phyloP scores from a whole-genome alignment of 2,888 invertebrate species.

The Ennomos quercinarius region DNA sequence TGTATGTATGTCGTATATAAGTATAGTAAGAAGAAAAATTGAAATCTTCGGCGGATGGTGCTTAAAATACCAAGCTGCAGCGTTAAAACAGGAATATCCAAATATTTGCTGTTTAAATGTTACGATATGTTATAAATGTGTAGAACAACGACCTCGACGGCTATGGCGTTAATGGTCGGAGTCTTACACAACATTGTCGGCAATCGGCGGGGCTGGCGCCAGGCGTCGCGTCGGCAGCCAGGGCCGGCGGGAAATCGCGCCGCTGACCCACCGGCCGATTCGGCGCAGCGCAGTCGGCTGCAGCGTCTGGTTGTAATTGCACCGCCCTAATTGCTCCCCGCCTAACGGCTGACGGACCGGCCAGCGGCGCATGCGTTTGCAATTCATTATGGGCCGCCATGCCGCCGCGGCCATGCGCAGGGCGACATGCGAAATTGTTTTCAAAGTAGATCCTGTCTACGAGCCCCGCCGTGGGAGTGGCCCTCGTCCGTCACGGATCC shows the following conservation, averaged over 20 bases:
- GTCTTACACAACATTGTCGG: constrained; percentile 74
- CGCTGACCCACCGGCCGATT: constrained; percentile 80
- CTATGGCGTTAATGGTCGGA: constrained; percentile 66
- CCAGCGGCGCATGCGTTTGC: constrained; percentile 64
- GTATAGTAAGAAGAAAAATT: no score
- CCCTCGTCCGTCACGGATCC: constrained; percentile 61
- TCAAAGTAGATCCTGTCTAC: constrained; percentile 74
- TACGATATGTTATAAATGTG: constrained; percentile 57
- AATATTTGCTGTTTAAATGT: constrained; percentile 50
- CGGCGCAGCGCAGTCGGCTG: constrained; percentile 43
- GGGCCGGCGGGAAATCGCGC: constrained; percentile 76
- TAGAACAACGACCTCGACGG: constrained; percentile 78
- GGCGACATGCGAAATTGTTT: constrained; percentile 75
- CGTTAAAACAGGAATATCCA: constrained; percentile 46
- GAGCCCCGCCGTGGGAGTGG: constrained; percentile 59
- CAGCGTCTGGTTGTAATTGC: constrained; percentile 74
- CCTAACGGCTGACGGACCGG: constrained; percentile 65
- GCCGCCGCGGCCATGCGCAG: constrained; percentile 38
- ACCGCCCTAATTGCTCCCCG: constrained; percentile 77
- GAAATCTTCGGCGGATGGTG: no score
- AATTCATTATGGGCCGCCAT: constrained; percentile 68
- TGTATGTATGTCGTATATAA: no score
- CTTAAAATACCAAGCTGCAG: constrained; percentile 18
- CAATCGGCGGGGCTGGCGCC: constrained; percentile 78
- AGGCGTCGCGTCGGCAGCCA: constrained; percentile 53